These are phyloP conservation scores for Lissocephala sabroskyi DNA, from an alignment of 2,888 invertebrate species.

Conservation along the genomic window DNA sequence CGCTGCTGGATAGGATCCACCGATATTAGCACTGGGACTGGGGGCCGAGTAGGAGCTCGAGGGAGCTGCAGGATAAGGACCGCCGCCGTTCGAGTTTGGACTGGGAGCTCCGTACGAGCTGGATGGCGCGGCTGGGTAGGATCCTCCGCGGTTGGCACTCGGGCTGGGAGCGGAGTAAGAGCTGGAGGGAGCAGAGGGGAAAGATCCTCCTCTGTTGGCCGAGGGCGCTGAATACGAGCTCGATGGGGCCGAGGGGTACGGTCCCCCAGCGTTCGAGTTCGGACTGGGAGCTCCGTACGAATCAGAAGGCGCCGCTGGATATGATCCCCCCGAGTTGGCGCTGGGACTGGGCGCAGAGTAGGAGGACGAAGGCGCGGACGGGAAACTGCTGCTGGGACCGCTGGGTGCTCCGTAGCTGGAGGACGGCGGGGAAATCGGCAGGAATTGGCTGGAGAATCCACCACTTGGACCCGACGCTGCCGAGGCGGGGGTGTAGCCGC, in stretches of 20 bases:
- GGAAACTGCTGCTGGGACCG: background rate
- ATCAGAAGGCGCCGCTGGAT: constrained; percentile 36
- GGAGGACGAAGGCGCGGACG: background rate
- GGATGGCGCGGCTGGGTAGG: constrained; percentile 34
- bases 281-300: constrained; percentile 20
- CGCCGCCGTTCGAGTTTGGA: constrained; percentile 7
- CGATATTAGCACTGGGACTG: constrained; percentile 64
- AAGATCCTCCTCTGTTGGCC: constrained; percentile 73
- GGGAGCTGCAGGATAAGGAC: constrained; percentile 50
- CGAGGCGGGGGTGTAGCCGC: constrained; percentile 60
- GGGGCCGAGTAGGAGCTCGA: constrained; percentile 73
- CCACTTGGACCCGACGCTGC: constrained; percentile 38
- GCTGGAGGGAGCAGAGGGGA: background rate
- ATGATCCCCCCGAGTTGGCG: background rate
- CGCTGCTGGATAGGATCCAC: constrained; percentile 14
- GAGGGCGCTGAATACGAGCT: constrained; percentile 72
- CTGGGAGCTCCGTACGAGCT: constrained; percentile 21
- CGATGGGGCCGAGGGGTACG: constrained; percentile 65
- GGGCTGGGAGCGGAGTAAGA: background rate
- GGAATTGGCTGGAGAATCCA: constrained; percentile 35
- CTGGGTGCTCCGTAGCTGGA: constrained; percentile 53
- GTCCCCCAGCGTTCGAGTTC: constrained; percentile 4
- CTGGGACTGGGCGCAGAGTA: background rate
- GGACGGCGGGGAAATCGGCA: constrained; percentile 47
- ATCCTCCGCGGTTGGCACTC: background rate